phyloP scores from a whole-genome alignment of 2,797 vertebrate genomes.

The Scolopax bukidnonensis region DNA sequence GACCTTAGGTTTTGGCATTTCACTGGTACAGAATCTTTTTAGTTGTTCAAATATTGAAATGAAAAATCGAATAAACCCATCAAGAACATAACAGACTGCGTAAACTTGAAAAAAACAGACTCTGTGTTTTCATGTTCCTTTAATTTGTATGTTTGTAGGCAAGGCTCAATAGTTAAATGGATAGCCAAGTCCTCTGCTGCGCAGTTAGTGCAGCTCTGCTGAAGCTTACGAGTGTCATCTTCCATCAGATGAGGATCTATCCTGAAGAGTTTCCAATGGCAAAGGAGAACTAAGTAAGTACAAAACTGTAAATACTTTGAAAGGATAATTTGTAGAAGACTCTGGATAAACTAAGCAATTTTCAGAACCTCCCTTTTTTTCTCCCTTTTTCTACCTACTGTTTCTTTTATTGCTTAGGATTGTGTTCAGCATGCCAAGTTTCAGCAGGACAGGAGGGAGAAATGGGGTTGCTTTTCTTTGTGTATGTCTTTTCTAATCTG shows the following conservation, averaged over 20 bases:
- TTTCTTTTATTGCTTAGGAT: background rate
- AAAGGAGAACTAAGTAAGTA: background rate
- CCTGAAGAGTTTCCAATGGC: background rate
- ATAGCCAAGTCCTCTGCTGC: background rate
- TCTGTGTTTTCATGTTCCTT: background rate
- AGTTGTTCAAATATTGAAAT: background rate
- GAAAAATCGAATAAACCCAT: background rate
- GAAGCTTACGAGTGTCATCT: background rate
- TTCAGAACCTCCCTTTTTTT: background rate
- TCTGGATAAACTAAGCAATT: background rate
- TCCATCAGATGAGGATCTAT: background rate
- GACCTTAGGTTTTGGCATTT: constrained; percentile 15
- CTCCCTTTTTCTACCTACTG: background rate
- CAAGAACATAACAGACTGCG: background rate
- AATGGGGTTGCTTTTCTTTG: background rate
- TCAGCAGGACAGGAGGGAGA: background rate
- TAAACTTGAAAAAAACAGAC: background rate
- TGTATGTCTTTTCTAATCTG: background rate
- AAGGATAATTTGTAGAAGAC: background rate
- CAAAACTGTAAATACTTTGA: background rate
- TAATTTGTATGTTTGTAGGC: constrained; percentile 24
- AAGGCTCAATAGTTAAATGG: background rate
- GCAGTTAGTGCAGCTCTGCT: background rate
- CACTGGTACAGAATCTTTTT: background rate
- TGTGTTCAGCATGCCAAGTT: background rate